Base-by-base conservation (phyloP, 2,113 vertebrate genomes). In the Tyto alba region DNA sequence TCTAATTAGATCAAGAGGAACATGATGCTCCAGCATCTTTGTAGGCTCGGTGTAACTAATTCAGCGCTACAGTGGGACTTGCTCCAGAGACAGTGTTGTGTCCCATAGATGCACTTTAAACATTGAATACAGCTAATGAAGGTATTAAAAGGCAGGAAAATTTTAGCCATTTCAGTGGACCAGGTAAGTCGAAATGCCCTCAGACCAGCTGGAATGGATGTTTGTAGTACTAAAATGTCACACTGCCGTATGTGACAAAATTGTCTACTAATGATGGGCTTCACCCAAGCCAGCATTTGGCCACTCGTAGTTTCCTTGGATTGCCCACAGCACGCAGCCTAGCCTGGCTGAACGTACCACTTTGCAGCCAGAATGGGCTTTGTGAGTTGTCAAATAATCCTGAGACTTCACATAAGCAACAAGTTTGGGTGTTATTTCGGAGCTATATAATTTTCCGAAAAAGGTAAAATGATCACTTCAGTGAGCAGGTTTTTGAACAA, bases 211-310 rank as follows among this genome's bases (percentile, higher is more conserved):
- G 53, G 38, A 76, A 69, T 26, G 23, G 69, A 13, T 78, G 43
- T 32, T 10, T 63, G 45, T 16, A 43, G 34, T 10, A 26, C 36
- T 64, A 26, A 87, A 88, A 41, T 50, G 47, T 40, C 78, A 43
- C 21, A 1, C 7, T 55, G 8, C 17, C 56, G 8, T 29, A 5
- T 0, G 2, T 48, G 57, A 79, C 34, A 50, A 41, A 27, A 11
- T 8, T 72, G 23, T 23, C 9, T 43, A 7, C 36, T 55, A 21
- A 34, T 0, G 2, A 60, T 12, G 34, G 48, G 32, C 11, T 82
- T 67, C 43, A 59, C 19, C 66, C 60, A 55, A 63, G 22, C 10
- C 38, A 63, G 4, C 11, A 29, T 47, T 8, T 75, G 81, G 56
- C 34, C 45, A 53, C 41, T 78, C 16, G 8, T 22, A 18, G 11